These are phyloP conservation scores for Ispidina picta DNA, from an alignment of 2,797 vertebrate species.

Conservation along the genomic window DNA sequence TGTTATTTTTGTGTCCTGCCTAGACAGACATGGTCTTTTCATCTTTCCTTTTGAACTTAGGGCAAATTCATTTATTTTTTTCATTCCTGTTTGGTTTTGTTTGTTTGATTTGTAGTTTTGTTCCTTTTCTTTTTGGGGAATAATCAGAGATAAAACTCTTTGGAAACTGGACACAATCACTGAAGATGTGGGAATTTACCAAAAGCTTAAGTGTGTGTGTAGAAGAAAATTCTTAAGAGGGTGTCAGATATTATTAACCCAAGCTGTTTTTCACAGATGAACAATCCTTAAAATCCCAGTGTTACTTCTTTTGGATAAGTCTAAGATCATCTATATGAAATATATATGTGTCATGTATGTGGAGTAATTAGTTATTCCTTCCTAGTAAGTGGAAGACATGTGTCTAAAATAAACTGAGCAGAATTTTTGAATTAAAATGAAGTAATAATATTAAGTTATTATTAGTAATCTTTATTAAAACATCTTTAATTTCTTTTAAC, in stretches of 20 bases:
- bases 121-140: background rate
- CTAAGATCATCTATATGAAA: background rate
- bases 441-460: constrained; percentile 76
- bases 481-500: constrained; percentile 76
- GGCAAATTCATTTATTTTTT: too few relatives aligned
- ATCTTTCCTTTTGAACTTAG: background rate
- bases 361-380: constrained; percentile 50
- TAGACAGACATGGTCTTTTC: background rate
- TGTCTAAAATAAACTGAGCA: constrained; percentile 68
- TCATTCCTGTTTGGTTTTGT: too few relatives aligned
- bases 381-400: constrained; percentile 33
- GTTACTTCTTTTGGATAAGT: background rate
- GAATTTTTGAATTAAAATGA: constrained; percentile 71
- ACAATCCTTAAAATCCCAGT: background rate
- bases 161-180: background rate
- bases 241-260: background rate
- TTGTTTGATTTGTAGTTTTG: too few relatives aligned
- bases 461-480: constrained; percentile 78
- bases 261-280: background rate
- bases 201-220: background rate
- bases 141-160: background rate
- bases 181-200: background rate
- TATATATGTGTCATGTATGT: background rate
- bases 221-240: background rate
- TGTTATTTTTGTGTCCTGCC: background rate